Evolutionary conservation across 1,140 invertebrate genomes (phyloP), one percentile per base, ranked within the genome.

Genomic region (Drosophila persimilis): DNA sequence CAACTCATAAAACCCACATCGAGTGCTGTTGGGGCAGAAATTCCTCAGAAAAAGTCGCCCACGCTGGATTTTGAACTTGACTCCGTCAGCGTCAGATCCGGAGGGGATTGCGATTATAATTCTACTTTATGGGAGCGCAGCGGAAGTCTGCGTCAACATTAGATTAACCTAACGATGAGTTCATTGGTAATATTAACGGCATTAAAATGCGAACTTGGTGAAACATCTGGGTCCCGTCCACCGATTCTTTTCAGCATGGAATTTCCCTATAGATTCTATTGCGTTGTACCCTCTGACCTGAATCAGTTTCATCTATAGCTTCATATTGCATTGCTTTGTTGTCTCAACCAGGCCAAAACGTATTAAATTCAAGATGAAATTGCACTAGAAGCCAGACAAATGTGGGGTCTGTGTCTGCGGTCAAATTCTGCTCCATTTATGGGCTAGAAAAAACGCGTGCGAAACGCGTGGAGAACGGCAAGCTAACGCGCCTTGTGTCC

Each of bases 91-190:
- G 55, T 13, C 11, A 43, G 31, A 39, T 26, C 8, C 41, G 20
- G 35, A 13, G 39, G 22, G 39, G 47, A 57, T 63, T 48, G 44
- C 47, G 58, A 51, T 67, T 41, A 43, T 20, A 26, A 45, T 50
- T 43, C 11, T 20, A 39, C 6, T 47, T 29, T 43, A 41, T 44
- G 13, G 11, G 47, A 47, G 58, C 26, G 65, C 56, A 72, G 80
- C 80, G 80, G 80, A 84, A 84, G 80, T 85, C 52, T 59, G 31
- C 72, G 80, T 84, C 80, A 85, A 29, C 66, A 56, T 69, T 77
- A 72, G 62, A 79, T 39, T 39, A 39, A 39, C 11, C 13, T 39
- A 39, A 39, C 35, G 35, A 13, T 73, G 65, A 76, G 45, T 80
- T 64, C 70, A 72, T 80, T 72, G 63, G 80, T 5, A 54, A 66